Conservation (phyloP, 1,140 invertebrate genomes). For the Apocrypta bakeri region DNA sequence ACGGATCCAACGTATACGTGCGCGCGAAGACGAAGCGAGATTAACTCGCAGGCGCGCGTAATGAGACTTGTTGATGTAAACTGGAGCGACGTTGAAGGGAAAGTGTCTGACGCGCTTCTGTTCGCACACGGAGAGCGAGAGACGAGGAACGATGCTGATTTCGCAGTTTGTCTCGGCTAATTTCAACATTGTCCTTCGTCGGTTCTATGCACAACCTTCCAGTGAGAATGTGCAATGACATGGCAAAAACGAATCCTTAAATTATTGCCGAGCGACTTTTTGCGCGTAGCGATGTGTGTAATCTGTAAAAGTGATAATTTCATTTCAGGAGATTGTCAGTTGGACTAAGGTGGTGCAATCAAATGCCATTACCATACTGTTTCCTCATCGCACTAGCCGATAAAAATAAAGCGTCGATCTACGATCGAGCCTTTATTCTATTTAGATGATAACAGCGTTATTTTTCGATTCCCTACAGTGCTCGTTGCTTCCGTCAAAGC, state of each 20-base stretch:
- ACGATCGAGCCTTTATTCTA: background rate
- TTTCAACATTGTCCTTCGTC: constrained; percentile 32
- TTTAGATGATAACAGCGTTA: no score
- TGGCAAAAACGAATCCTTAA: constrained; percentile 21
- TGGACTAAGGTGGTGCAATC: background rate
- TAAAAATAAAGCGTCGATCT: no score
- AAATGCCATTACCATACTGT: background rate
- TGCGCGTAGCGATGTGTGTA: background rate
- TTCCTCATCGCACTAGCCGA: no score
- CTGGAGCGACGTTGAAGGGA: constrained; percentile 1
- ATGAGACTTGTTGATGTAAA: constrained; percentile 6
- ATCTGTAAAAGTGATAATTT: background rate
- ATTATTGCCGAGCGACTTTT: constrained; percentile 7
- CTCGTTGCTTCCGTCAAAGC: background rate
- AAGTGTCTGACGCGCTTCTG: background rate
- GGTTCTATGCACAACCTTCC: background rate
- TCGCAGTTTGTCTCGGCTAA: constrained; percentile 16
- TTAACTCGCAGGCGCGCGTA: background rate
- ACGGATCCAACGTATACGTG: background rate
- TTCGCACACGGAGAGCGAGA: no score
- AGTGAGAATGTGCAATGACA: background rate
- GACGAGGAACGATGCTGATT: background rate
- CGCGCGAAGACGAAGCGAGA: background rate
- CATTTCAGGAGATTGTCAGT: background rate
- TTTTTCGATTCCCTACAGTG: background rate